phyloP scores from a whole-genome alignment of 1,140 invertebrate species.

The Drosophila teissieri region DNA sequence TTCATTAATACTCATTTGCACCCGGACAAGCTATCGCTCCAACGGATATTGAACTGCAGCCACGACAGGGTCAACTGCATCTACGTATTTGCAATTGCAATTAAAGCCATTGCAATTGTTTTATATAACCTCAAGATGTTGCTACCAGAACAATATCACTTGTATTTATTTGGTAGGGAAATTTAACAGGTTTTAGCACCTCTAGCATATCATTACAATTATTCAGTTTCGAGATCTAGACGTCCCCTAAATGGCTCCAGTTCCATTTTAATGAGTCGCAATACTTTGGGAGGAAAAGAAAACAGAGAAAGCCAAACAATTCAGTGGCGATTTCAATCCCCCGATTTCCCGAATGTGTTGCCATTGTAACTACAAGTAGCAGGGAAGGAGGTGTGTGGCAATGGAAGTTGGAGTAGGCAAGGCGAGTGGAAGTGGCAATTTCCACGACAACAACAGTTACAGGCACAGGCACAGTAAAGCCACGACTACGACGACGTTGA shows the following conservation, averaged over 20 bases:
- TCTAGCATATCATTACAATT: too few relatives aligned
- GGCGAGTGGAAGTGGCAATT: constrained; percentile 4
- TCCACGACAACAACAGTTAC: constrained; percentile 4
- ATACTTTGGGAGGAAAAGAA: background rate
- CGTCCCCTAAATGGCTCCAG: constrained; percentile 4
- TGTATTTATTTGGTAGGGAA: too few relatives aligned
- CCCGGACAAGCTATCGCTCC: background rate
- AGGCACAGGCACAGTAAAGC: constrained; percentile 1
- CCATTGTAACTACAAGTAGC: constrained; percentile 1
- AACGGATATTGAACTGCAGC: background rate
- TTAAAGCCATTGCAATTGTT: too few relatives aligned
- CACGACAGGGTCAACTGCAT: background rate
- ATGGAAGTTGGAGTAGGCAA: background rate
- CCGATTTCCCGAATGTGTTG: background rate
- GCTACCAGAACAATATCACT: too few relatives aligned
- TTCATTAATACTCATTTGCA: constrained; percentile 45
- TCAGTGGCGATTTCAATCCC: constrained; percentile 21
- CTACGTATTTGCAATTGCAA: background rate
- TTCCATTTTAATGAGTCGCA: constrained; percentile 15
- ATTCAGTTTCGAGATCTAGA: too few relatives aligned
- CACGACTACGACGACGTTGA: constrained; percentile 39
- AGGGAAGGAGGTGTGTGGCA: background rate
- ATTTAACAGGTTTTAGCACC: too few relatives aligned
- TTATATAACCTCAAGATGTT: too few relatives aligned
- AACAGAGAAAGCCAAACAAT: constrained; percentile 52